phyloP scores from a whole-genome alignment of 2,113 vertebrate genomes.

The Datnioides undecimradiatus region DNA sequence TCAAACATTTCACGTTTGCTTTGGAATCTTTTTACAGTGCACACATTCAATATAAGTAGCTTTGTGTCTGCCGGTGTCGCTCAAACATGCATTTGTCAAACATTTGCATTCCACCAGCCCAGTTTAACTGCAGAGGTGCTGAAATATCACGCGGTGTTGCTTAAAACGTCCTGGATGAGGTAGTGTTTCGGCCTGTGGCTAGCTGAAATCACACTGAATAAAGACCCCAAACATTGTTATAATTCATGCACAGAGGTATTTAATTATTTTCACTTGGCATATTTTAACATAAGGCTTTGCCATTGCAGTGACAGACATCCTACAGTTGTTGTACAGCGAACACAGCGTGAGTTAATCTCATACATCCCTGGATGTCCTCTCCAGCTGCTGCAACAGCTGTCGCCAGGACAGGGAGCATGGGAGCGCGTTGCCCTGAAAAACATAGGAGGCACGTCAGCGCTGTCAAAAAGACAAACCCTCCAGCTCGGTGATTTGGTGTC shows the following conservation, averaged over 20 bases:
- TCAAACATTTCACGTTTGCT: no score
- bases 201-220: no score
- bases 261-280: not conserved
- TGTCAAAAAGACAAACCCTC: slow-evolving; percentile 24
- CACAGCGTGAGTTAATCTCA: slow-evolving; percentile 29
- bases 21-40: not conserved
- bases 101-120: not conserved
- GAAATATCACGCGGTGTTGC: not conserved
- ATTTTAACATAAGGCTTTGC: not conserved
- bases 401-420: slow-evolving; percentile 4
- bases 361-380: slow-evolving; percentile 6
- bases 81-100: not conserved
- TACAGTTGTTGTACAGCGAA: not conserved
- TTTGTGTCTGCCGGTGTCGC: not conserved
- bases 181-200: no score
- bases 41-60: not conserved
- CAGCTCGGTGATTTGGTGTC: slow-evolving; percentile 15
- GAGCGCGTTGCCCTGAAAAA: not conserved
- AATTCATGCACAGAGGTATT: not conserved
- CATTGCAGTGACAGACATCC: slow-evolving; percentile 17
- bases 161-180: no score
- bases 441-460: not conserved
- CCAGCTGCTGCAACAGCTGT: slow-evolving; percentile 64
- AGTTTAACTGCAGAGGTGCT: not conserved
- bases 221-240: no score